These are phyloP conservation scores for Bedellia somnulentella DNA, from an alignment of 2,888 invertebrate species.

Conservation along the genomic window DNA sequence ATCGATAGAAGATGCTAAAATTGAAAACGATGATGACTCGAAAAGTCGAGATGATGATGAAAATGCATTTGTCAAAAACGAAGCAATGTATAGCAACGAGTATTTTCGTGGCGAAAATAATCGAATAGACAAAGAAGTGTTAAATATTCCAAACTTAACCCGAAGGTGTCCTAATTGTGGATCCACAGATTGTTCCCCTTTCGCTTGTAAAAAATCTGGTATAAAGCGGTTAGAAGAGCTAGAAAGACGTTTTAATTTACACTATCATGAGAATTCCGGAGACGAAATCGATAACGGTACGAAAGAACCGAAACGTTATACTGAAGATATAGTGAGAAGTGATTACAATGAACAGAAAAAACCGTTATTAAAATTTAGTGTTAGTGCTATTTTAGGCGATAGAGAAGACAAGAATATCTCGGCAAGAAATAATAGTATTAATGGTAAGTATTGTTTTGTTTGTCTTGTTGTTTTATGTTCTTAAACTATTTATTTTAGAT, in stretches of 20 bases:
- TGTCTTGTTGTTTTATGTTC: too few species aligned
- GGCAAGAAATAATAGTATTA: conserved; percentile 24
- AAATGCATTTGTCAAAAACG: conserved; percentile 27
- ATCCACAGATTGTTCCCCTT: conserved; percentile 56
- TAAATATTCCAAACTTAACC: conserved; percentile 28
- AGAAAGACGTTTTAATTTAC: conserved; percentile 41
- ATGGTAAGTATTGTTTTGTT: conserved; percentile 26
- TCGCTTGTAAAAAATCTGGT: conserved; percentile 45
- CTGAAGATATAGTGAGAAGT: conserved; percentile 40
- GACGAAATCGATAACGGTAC: conserved; percentile 22
- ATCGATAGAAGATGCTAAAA: conserved; percentile 22
- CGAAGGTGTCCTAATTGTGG: conserved; percentile 59
- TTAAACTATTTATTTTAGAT: too few species aligned
- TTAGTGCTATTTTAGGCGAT: conserved; percentile 85
- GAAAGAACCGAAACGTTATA: conserved; percentile 14
- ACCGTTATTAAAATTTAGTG: conserved; percentile 88
- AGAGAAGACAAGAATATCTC: conserved; percentile 26
- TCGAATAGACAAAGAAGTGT: conserved; percentile 31
- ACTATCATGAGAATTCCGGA: conserved; percentile 42
- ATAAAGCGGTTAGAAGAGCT: conserved; percentile 39
- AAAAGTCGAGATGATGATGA: conserved; percentile 37
- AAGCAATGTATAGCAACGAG: conserved; percentile 30
- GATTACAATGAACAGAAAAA: conserved; percentile 58
- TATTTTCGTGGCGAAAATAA: conserved; percentile 27
- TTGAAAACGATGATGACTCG: conserved; percentile 35